phyloP scores from a whole-genome alignment of 2,888 invertebrate genomes.

The Meiosimyza decipiens region DNA sequence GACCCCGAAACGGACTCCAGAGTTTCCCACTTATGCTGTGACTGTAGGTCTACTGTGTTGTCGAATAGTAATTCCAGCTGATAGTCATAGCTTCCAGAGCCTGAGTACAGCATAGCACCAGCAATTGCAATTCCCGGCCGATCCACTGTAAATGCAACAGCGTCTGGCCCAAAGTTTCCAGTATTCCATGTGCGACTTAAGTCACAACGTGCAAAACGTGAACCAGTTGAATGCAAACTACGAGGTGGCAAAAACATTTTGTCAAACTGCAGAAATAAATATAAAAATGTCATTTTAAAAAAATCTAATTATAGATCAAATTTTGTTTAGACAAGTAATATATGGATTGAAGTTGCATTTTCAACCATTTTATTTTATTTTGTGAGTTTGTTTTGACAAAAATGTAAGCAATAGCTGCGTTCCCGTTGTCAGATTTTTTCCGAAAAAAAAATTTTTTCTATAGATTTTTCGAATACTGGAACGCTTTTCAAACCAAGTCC shows the following conservation, averaged over 20 bases:
- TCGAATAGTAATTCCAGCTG: slow-evolving; percentile 90
- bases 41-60: slow-evolving; percentile 69
- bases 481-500: no score
- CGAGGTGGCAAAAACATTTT: slow-evolving; percentile 70
- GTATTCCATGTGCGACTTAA: slow-evolving; percentile 95
- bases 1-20: slow-evolving; percentile 85
- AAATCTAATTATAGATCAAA: not conserved
- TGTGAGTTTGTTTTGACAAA: no score
- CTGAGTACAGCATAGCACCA: slow-evolving; percentile 91
- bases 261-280: slow-evolving; percentile 57
- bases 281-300: not conserved
- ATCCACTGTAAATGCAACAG: slow-evolving; percentile 94
- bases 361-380: no score
- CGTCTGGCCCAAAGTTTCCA: slow-evolving; percentile 96
- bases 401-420: no score
- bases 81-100: slow-evolving; percentile 89
- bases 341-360: not conserved
- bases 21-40: slow-evolving; percentile 85
- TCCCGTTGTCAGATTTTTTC: no score
- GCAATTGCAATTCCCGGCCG: slow-evolving; percentile 87
- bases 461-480: no score
- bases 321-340: no score
- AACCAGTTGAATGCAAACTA: slow-evolving; percentile 85
- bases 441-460: no score
- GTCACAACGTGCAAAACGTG: slow-evolving; percentile 90